A percentile compares a stretch with the other conserved stretches of the same genome.
phyloP scores from a whole-genome alignment of 2,888 invertebrate species.

The Plebejus argus region DNA sequence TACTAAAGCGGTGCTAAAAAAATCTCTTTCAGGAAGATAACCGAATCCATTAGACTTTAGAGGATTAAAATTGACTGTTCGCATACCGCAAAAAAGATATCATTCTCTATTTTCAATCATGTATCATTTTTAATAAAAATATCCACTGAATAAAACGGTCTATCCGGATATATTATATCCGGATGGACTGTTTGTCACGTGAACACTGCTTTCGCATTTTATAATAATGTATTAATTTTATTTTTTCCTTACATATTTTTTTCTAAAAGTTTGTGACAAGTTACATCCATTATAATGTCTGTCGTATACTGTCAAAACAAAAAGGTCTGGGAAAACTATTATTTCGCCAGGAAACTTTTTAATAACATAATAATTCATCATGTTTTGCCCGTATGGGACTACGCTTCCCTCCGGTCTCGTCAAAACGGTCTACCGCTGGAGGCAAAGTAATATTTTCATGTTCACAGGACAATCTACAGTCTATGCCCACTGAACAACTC shows the following conservation, averaged over 20 bases:
- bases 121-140: too few species aligned
- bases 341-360: conserved; percentile 10
- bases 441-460: neutral
- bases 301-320: conserved; percentile 21
- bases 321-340: conserved; percentile 16
- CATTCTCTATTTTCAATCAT: too few species aligned
- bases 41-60: too few species aligned
- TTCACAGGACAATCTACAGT: neutral
- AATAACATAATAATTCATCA: conserved; percentile 19
- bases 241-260: neutral
- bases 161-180: neutral
- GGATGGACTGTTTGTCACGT: neutral
- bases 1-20: neutral
- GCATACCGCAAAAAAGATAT: too few species aligned
- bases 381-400: neutral
- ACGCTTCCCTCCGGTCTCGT: neutral
- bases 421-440: neutral
- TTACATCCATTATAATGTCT: conserved; percentile 19
- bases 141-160: too few species aligned
- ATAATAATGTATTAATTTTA: neutral
- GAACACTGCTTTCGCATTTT: neutral
- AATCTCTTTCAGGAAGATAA: neutral
- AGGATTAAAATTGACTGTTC: too few species aligned
- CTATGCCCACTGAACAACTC: neutral
- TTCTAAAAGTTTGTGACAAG: neutral